Percentiles rank a stretch among this genome's conserved stretches.
These are phyloP conservation scores for Delichon dasypus DNA, from an alignment of 2,797 vertebrate species.

Conservation along the genomic window DNA sequence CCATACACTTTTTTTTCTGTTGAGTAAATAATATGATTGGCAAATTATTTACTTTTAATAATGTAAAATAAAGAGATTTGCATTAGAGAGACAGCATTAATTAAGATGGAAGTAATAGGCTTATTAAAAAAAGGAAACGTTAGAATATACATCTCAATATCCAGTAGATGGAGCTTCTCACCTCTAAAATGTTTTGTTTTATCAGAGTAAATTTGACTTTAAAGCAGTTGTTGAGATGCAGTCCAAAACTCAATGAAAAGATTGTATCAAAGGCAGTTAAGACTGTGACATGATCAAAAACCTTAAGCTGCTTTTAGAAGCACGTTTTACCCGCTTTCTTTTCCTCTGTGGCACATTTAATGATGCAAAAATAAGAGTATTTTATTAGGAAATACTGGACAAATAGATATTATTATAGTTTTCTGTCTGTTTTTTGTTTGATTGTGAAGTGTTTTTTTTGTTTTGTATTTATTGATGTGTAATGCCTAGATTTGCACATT, in stretches of 20 bases:
- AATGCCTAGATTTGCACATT: background rate
- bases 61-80: background rate
- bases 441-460: rapidly evolving
- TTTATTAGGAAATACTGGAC: background rate
- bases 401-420: background rate
- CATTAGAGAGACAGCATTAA: background rate
- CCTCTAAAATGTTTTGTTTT: constrained; percentile 44
- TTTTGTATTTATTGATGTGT: background rate
- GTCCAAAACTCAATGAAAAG: background rate
- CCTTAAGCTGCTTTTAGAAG: background rate
- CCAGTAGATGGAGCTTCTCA: constrained; percentile 74
- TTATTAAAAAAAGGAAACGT: background rate
- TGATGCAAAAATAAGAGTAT: background rate
- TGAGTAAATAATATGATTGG: background rate
- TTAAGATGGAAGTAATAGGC: background rate
- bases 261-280: background rate
- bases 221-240: background rate
- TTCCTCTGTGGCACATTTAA: background rate
- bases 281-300: background rate
- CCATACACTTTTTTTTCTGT: background rate
- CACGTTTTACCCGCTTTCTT: background rate
- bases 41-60: background rate
- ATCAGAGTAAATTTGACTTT: background rate
- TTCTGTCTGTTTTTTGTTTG: background rate
- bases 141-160: background rate